Evolutionary conservation across 2,797 vertebrate genomes (phyloP).

Genomic region (Somateria mollissima): DNA sequence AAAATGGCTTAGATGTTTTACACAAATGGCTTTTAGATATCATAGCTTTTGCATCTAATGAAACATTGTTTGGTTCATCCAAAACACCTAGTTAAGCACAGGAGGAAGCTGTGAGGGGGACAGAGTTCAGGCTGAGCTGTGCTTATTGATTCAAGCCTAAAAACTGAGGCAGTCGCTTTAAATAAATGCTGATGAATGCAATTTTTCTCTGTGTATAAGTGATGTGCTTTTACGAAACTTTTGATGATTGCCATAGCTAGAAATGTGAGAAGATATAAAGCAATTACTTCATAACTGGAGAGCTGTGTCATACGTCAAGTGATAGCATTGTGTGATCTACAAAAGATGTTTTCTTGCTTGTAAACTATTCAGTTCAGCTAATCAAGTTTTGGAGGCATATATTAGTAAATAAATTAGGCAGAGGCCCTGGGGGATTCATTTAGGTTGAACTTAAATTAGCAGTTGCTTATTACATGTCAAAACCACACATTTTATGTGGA

Average conservation of each 20-base stretch:
- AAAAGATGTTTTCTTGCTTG: neutral
- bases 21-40: neutral
- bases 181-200: conserved; percentile 41
- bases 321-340: neutral
- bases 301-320: neutral
- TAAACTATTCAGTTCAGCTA: neutral
- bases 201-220: neutral
- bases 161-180: conserved; percentile 10
- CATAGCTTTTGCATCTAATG: conserved; percentile 10
- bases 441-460: conserved; percentile 24
- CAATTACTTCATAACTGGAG: neutral
- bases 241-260: neutral
- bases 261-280: neutral
- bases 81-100: conserved; percentile 35
- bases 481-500: conserved; percentile 42
- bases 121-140: conserved; percentile 17
- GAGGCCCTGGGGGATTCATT: neutral
- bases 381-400: neutral
- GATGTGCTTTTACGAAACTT: neutral
- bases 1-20: conserved; percentile 45
- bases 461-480: neutral
- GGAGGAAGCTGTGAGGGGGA: conserved; percentile 12
- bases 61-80: neutral
- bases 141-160: conserved; percentile 1
- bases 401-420: conserved; percentile 35